These are phyloP conservation scores for Linurgus olivaceus DNA, from an alignment of 2,797 vertebrate species.

Conservation along the genomic window DNA sequence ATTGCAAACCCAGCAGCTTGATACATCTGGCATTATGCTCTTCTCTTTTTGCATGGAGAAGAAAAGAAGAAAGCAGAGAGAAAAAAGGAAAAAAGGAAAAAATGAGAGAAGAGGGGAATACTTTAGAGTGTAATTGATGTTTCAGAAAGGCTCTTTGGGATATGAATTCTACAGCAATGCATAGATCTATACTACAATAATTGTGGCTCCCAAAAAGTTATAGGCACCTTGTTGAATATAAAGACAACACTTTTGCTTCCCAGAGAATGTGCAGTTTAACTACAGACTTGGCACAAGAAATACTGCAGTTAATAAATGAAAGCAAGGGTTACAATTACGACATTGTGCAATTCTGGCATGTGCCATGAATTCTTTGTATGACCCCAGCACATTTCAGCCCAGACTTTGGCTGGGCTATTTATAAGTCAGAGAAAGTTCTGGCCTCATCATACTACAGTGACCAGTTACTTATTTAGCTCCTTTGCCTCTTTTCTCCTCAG, in stretches of 20 bases:
- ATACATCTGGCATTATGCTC: background rate
- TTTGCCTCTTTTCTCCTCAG: background rate
- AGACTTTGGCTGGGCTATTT: slow-evolving; percentile 5
- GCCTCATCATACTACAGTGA: background rate
- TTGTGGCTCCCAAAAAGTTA: background rate
- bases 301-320: background rate
- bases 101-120: no score
- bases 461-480: background rate
- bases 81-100: background rate
- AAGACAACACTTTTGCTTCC: background rate
- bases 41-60: background rate
- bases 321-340: background rate
- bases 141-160: background rate
- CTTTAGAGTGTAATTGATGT: background rate
- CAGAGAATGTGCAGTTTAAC: background rate
- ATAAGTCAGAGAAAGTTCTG: slow-evolving; percentile 8
- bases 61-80: background rate
- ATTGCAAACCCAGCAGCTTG: slow-evolving; percentile 1
- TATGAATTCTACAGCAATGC: background rate
- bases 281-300: background rate
- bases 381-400: slow-evolving; percentile 19
- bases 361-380: slow-evolving; percentile 16
- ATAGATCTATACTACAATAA: background rate
- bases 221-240: background rate
- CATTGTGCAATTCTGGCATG: slow-evolving; percentile 19